phyloP scores from a whole-genome alignment of 1,140 invertebrate species.

The Stegodyphus mimosarum region DNA sequence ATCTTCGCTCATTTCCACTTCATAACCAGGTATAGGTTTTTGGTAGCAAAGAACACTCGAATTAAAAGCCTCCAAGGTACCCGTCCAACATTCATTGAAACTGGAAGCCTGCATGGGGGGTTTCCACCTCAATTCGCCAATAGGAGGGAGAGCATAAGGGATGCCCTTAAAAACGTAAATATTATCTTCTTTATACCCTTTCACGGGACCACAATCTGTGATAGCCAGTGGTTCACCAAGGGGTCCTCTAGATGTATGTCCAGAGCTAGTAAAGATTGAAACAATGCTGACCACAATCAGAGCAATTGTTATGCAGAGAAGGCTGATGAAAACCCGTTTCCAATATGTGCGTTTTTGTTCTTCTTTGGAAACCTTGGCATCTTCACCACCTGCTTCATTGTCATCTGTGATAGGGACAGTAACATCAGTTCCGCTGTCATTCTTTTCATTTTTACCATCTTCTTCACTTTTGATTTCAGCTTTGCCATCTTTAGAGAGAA shows the following conservation, averaged over 20 bases:
- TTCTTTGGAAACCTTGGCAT: background rate
- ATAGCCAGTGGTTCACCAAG: slow-evolving; percentile 33
- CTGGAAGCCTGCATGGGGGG: slow-evolving; percentile 76
- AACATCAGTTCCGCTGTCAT: slow-evolving; percentile 63
- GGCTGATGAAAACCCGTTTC: slow-evolving; percentile 16
- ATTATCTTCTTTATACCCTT: slow-evolving; percentile 73
- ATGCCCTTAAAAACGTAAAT: slow-evolving; percentile 85
- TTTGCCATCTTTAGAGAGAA: slow-evolving; percentile 42
- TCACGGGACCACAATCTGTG: slow-evolving; percentile 55
- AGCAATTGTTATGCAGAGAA: slow-evolving; percentile 34
- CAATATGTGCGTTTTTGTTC: slow-evolving; percentile 25
- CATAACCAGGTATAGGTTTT: slow-evolving; percentile 75
- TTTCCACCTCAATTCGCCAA: slow-evolving; percentile 77
- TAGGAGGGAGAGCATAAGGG: slow-evolving; percentile 84
- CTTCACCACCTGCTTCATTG: slow-evolving; percentile 12
- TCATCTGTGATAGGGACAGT: slow-evolving; percentile 35
- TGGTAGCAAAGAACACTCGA: slow-evolving; percentile 61
- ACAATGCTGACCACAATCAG: slow-evolving; percentile 32
- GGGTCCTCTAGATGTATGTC: background rate
- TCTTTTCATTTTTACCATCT: slow-evolving; percentile 40
- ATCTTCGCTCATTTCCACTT: slow-evolving; percentile 74
- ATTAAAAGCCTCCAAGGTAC: slow-evolving; percentile 75
- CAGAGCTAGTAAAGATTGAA: slow-evolving; percentile 17
- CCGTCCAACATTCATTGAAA: slow-evolving; percentile 84
- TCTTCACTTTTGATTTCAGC: slow-evolving; percentile 50